Base-by-base conservation (phyloP, 2,888 invertebrate genomes). In the Eledone cirrhosa region DNA sequence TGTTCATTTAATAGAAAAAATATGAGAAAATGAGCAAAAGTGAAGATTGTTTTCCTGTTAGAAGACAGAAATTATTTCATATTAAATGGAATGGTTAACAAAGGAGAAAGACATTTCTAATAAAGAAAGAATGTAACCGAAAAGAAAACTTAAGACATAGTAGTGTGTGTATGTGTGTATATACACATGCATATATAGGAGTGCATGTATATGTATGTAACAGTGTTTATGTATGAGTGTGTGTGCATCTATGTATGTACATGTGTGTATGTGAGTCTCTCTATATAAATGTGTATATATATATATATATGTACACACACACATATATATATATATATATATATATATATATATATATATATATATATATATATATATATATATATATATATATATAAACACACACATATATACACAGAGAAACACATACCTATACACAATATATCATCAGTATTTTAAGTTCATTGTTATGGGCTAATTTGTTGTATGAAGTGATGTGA, bases 301-400 rank as follows among this genome's bases (percentile, higher is more conserved):
- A 65, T 65, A 65, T n/a, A 65, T 24, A 65, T 65, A 65, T 65
- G 7, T 7, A 65, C 29, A 24, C 29, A 65, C n/a, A 65, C n/a
- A 65, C 4, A 65, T 65, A 65, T 7, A 65, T 65, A 65, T 24
- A 65, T 65, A 65, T 65, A 65, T 24, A 65, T 7, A 65, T 65
- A 65, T n/a, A 65, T n/a, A n/a, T 65, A 65, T n/a, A 65, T 65
- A 65, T 65, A 65, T 65, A 65, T 24, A 65, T 24, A 65, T 7
- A 65, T n/a, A 65, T 7, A 65, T 65, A 65, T 65, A 65, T n/a
- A 65, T 65, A 65, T n/a, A 65, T 7, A 65, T 7, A 65, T 65
- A 65, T 65, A n/a, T 24, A 65, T 65, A 65, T 65, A 65, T 65
- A 65, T n/a, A 65, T n/a, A 65, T n/a, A 65, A n/a, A 65, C 7